Conservation (phyloP, 2,888 invertebrate species). For the Xestobium rufovillosum region DNA sequence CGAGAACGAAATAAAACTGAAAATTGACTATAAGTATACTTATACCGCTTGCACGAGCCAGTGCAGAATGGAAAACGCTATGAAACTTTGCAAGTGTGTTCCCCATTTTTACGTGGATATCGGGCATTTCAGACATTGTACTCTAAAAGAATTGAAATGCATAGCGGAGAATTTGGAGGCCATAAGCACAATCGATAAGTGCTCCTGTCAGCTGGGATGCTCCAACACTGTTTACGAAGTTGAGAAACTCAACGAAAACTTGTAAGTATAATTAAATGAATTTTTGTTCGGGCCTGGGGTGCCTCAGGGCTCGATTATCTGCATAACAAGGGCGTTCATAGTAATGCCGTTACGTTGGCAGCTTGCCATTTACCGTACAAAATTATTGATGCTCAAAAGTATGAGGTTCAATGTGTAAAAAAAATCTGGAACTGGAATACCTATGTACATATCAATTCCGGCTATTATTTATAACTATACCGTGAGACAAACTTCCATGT, state of each 20-base stretch:
- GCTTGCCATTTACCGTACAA: no score
- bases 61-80: slow-evolving; percentile 60
- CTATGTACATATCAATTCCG: no score
- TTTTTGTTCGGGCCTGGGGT: no score
- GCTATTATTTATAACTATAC: no score
- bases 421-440: no score
- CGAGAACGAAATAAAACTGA: slow-evolving; percentile 56
- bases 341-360: neutral
- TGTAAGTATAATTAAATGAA: slow-evolving; percentile 47
- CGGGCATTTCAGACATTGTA: slow-evolving; percentile 49
- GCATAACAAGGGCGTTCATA: neutral
- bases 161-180: slow-evolving; percentile 47
- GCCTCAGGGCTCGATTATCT: neutral
- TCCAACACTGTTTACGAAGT: slow-evolving; percentile 69
- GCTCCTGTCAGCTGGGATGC: slow-evolving; percentile 66
- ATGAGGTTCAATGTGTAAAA: no score
- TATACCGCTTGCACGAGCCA: slow-evolving; percentile 68
- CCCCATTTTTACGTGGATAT: slow-evolving; percentile 60
- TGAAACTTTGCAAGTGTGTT: slow-evolving; percentile 59
- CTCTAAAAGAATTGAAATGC: slow-evolving; percentile 52
- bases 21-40: slow-evolving; percentile 51
- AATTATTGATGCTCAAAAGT: no score
- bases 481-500: no score
- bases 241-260: slow-evolving; percentile 59
- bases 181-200: slow-evolving; percentile 54